These are phyloP conservation scores for Cantharis nigra DNA, from an alignment of 2,888 invertebrate species.

Conservation along the genomic window DNA sequence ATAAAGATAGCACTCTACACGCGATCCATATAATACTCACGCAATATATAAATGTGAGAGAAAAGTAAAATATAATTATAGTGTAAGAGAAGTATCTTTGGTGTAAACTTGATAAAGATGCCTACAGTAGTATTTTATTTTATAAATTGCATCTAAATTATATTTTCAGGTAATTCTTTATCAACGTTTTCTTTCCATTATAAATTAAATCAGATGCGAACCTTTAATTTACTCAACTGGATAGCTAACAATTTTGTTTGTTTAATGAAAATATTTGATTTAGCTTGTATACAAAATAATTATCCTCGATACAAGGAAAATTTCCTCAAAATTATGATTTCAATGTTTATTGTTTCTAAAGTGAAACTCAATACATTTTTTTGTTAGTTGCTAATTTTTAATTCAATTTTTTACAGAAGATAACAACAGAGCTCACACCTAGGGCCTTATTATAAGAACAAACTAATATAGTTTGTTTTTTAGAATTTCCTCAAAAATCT, in stretches of 20 bases:
- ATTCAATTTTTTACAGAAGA: too few relatives aligned
- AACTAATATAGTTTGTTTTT: too few relatives aligned
- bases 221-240: background rate
- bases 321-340: too few relatives aligned
- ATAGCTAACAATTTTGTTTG: background rate
- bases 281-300: background rate
- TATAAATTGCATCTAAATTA: background rate
- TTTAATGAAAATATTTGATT: background rate
- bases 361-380: too few relatives aligned
- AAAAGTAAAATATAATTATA: constrained; percentile 9
- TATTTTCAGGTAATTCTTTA: background rate
- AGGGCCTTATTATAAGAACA: too few relatives aligned
- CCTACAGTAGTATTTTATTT: background rate
- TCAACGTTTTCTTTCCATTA: background rate
- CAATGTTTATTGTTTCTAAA: too few relatives aligned
- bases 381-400: too few relatives aligned
- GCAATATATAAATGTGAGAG: constrained; percentile 23
- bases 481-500: too few relatives aligned
- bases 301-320: background rate
- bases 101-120: constrained; percentile 14
- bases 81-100: constrained; percentile 11
- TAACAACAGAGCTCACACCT: too few relatives aligned
- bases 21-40: constrained; percentile 30
- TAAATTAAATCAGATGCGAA: background rate
- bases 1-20: constrained; percentile 32